These are phyloP conservation scores for Idris sp. DNA, from an alignment of 1,140 invertebrate genomes.

Conservation along the genomic window DNA sequence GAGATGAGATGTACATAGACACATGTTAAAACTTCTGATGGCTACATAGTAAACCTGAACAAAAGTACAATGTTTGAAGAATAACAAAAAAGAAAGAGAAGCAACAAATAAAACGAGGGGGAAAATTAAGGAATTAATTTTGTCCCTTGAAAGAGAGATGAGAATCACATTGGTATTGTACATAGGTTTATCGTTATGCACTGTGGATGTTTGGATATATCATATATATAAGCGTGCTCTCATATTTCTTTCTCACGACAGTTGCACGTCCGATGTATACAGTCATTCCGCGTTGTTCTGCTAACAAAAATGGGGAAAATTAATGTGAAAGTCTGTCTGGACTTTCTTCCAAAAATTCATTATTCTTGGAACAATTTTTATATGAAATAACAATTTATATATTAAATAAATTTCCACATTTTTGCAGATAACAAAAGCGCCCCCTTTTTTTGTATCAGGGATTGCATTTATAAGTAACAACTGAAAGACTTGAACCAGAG, in stretches of 20 bases:
- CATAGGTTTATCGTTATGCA: constrained; percentile 68
- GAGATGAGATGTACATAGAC: too few relatives aligned
- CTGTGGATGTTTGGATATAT: constrained; percentile 66
- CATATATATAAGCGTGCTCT: constrained; percentile 35
- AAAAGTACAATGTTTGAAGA: constrained; percentile 55
- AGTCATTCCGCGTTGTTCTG: too few relatives aligned
- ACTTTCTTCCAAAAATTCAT: too few relatives aligned
- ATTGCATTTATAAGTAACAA: constrained; percentile 37
- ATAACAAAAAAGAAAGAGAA: background rate
- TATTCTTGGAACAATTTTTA: too few relatives aligned
- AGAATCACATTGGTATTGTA: constrained; percentile 63
- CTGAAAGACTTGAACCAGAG: constrained; percentile 25
- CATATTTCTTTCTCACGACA: constrained; percentile 36
- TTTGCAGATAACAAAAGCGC: too few relatives aligned
- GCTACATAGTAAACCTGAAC: constrained; percentile 61
- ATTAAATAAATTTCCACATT: too few relatives aligned
- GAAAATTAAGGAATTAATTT: constrained; percentile 7
- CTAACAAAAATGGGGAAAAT: too few relatives aligned
- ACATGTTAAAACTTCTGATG: constrained; percentile 35
- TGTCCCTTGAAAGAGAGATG: constrained; percentile 14
- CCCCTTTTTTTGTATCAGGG: too few relatives aligned
- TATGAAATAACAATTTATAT: too few relatives aligned
- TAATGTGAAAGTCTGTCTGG: too few relatives aligned
- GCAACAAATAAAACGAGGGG: constrained; percentile 6
- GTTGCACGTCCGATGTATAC: constrained; percentile 32